phyloP scores from a whole-genome alignment of 2,888 invertebrate genomes.

The Eupithecia pulchellata region DNA sequence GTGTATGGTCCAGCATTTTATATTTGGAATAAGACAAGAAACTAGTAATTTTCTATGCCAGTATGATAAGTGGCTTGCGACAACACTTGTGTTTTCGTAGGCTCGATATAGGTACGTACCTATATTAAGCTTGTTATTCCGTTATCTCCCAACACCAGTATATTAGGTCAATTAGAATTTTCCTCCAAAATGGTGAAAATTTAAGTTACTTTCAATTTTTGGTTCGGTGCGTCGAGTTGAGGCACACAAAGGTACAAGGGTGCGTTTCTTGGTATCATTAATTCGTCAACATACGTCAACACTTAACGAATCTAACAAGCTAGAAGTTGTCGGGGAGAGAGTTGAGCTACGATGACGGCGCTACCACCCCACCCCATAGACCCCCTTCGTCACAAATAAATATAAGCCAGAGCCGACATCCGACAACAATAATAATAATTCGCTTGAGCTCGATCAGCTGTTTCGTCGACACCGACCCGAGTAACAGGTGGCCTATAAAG shows the following conservation, averaged over 20 bases:
- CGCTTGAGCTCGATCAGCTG: slow-evolving; percentile 82
- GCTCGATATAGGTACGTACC: too few relatives aligned
- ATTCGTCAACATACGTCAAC: slow-evolving; percentile 43
- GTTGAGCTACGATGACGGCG: slow-evolving; percentile 59
- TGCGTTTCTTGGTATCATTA: slow-evolving; percentile 41
- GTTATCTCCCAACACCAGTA: neutral
- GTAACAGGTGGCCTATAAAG: slow-evolving; percentile 86
- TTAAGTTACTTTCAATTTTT: neutral
- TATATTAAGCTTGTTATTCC: neutral
- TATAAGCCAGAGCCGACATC: slow-evolving; percentile 79
- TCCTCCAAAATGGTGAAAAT: neutral
- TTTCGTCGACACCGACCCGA: slow-evolving; percentile 81
- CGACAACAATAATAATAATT: slow-evolving; percentile 82
- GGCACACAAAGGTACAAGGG: too few relatives aligned
- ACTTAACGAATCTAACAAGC: slow-evolving; percentile 60
- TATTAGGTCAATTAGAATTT: neutral
- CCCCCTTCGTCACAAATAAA: slow-evolving; percentile 78
- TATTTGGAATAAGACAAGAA: neutral
- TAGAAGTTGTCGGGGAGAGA: slow-evolving; percentile 67
- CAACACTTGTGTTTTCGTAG: neutral
- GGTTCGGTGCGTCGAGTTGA: neutral
- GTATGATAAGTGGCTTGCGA: neutral
- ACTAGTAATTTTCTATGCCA: neutral
- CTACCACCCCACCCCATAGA: slow-evolving; percentile 57
- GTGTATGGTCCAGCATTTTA: too few relatives aligned